Conservation (phyloP, 2,888 invertebrate genomes). For the Zaprionus lineosus region DNA sequence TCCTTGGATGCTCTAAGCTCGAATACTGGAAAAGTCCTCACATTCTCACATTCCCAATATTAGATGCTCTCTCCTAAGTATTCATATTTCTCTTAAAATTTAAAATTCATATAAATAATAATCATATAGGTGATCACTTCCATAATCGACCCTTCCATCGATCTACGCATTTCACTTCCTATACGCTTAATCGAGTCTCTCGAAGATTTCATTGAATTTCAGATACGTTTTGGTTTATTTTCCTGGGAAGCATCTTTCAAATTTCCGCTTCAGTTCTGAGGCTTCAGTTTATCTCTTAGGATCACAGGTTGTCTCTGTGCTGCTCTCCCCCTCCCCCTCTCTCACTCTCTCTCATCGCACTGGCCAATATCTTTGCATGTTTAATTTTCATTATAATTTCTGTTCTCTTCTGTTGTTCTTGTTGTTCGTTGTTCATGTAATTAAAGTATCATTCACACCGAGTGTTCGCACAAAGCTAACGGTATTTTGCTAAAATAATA, state of each 20-base stretch:
- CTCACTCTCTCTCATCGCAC: neutral
- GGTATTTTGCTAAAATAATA: conserved; percentile 75
- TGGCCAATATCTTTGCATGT: conserved; percentile 38
- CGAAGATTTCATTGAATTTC: too few relatives aligned
- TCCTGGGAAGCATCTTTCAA: conserved; percentile 12
- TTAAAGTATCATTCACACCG: conserved; percentile 78
- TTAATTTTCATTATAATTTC: conserved; percentile 54
- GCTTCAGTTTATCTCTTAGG: conserved; percentile 16
- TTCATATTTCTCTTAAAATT: too few relatives aligned
- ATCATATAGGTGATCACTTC: too few relatives aligned
- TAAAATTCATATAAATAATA: too few relatives aligned
- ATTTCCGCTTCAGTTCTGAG: conserved; percentile 10
- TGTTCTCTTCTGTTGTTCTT: conserved; percentile 71
- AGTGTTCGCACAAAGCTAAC: conserved; percentile 74
- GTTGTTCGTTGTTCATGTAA: conserved; percentile 45
- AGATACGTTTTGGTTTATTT: neutral
- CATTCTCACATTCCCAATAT: too few relatives aligned
- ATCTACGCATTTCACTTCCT: neutral
- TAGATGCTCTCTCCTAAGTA: too few relatives aligned
- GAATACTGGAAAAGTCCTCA: too few relatives aligned
- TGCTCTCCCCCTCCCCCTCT: neutral
- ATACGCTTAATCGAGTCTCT: too few relatives aligned
- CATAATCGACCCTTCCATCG: too few relatives aligned
- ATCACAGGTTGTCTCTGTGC: neutral
- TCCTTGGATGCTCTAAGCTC: too few relatives aligned